These are phyloP conservation scores for Drosophila pallidifrons DNA, from an alignment of 1,140 invertebrate genomes.

Conservation along the genomic window DNA sequence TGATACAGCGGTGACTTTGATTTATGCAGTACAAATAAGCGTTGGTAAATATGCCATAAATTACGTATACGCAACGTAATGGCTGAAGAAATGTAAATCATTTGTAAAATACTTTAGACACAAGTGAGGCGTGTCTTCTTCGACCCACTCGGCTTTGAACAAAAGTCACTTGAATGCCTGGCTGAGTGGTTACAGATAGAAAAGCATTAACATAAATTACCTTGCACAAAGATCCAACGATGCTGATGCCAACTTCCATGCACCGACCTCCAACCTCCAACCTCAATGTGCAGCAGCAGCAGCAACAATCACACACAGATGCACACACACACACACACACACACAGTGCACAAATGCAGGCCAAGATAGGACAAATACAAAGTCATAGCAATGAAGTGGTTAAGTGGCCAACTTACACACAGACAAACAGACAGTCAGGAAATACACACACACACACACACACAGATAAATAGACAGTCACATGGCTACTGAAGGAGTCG, in stretches of 20 bases:
- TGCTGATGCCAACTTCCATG: slow-evolving; percentile 38
- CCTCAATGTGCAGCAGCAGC: slow-evolving; percentile 49
- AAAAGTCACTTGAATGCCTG: slow-evolving; percentile 15
- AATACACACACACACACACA: slow-evolving; percentile 30
- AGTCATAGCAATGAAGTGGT: slow-evolving; percentile 76
- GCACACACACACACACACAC: slow-evolving; percentile 19
- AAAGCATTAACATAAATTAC: slow-evolving; percentile 80
- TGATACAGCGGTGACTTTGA: slow-evolving; percentile 28
- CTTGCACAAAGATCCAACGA: slow-evolving; percentile 66
- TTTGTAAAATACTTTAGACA: slow-evolving; percentile 65
- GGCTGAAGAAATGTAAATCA: slow-evolving; percentile 76
- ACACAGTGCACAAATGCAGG: slow-evolving; percentile 31
- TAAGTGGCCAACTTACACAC: slow-evolving; percentile 66
- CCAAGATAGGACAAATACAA: slow-evolving; percentile 63
- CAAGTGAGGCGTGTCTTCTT: slow-evolving; percentile 9
- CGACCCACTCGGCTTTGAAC: slow-evolving; percentile 4
- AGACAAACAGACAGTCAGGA: neutral
- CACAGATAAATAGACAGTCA: slow-evolving; percentile 50
- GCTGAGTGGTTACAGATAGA: slow-evolving; percentile 59
- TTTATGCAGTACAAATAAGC: slow-evolving; percentile 54
- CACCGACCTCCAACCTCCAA: slow-evolving; percentile 27
- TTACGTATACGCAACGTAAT: slow-evolving; percentile 57
- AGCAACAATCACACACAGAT: slow-evolving; percentile 52
- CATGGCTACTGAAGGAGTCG: slow-evolving; percentile 28
- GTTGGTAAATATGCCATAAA: slow-evolving; percentile 71